Base-by-base conservation (phyloP, 2,888 invertebrate genomes). In the Caenorhabditis doughertyi region DNA sequence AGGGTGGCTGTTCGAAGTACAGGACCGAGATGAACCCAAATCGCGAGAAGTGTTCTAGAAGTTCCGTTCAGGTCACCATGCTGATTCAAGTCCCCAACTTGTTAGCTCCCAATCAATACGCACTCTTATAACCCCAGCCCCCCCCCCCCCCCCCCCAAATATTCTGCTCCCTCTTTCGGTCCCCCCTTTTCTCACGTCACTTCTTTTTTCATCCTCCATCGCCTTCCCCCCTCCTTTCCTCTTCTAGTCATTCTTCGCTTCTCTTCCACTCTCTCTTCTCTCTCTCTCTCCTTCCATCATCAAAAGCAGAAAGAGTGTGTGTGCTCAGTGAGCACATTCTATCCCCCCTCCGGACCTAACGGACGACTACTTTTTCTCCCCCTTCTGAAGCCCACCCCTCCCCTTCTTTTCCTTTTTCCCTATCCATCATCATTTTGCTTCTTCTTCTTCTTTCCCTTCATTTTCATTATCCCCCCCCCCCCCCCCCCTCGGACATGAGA, bases 241-340 rank as follows among this genome's bases (percentile, higher is more conserved):
- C 44, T 27, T 47, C 35, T 49, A n/a, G 7, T 8, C 35, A 13
- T 67, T 7, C 5, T 18, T 18, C 44, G n/a, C n/a, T 47, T 18
- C 9, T 18, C 44, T 47, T 27, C 13, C 25, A 7, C 44, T 55
- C 49, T n/a, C 49, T 56, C 35, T 29, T 55, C 42, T 68, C 53
- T 13, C 44, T 42, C 68, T 39, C 42, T 55, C 18, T 51, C 42
- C n/a, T 21, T 32, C 23, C 64, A 47, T 47, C 64, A 64, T 62
- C 62, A 42, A 60, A 42, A 39, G 58, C 21, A 42, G 60, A 32
- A 32, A 18, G 16, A 35, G 35, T 16, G 44, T 64, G 47, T 64
- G 64, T 64, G 64, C 64, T 64, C 64, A 47, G 16, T 64, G 64
- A 64, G 64, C 64, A 23, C 25, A 64, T n/a, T n/a, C n/a, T n/a